Evolutionary conservation across 1,140 invertebrate species (phyloP).

Genomic region (Plectrocnemia conspersa): DNA sequence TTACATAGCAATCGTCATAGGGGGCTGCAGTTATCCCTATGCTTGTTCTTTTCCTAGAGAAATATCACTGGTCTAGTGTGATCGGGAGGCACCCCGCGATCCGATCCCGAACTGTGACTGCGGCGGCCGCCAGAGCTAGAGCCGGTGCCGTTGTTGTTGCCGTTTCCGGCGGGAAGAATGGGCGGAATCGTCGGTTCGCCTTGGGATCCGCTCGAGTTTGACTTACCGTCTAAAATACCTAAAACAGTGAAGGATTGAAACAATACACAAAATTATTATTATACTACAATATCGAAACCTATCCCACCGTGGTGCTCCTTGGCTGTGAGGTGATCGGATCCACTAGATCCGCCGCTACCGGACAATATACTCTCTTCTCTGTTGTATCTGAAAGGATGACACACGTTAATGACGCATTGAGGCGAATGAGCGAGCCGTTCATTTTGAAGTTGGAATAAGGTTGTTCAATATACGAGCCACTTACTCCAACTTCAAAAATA

Average conservation of each 20-base stretch:
- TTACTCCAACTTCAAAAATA: background rate
- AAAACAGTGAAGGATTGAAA: background rate
- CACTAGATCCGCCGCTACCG: conserved; percentile 48
- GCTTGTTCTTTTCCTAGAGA: conserved; percentile 37
- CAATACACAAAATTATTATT: background rate
- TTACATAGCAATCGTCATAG: conserved; percentile 1
- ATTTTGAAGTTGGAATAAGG: background rate
- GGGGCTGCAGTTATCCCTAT: conserved; percentile 7
- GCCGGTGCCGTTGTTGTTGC: conserved; percentile 34
- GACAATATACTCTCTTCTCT: conserved; percentile 49
- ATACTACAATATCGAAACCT: no score
- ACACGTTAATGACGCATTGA: background rate
- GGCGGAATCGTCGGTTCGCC: conserved; percentile 22
- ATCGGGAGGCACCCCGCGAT: conserved; percentile 39
- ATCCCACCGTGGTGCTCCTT: conserved; percentile 38
- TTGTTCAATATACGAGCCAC: background rate
- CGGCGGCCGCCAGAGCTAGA: conserved; percentile 39
- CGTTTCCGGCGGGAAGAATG: conserved; percentile 33
- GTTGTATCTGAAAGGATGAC: conserved; percentile 42
- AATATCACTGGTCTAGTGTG: conserved; percentile 45
- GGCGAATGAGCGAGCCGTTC: background rate
- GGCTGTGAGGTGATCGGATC: conserved; percentile 46
- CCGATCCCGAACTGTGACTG: conserved; percentile 43
- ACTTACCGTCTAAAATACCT: conserved; percentile 40
- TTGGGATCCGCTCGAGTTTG: conserved; percentile 40